Conservation (phyloP, 2,888 invertebrate species). For the Scaptomyza tumidula region DNA sequence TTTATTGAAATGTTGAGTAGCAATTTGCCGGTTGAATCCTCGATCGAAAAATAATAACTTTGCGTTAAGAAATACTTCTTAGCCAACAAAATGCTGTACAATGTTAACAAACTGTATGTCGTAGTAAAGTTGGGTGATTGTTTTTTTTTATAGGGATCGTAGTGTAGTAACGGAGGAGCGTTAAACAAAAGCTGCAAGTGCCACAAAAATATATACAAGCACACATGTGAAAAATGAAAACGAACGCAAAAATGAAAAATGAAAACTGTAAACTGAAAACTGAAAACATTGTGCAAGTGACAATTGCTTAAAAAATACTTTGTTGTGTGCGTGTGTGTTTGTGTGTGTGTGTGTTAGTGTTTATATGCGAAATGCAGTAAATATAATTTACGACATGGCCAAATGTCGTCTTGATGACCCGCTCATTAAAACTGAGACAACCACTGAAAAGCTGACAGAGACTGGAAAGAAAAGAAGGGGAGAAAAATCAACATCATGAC, state of each 20-base stretch:
- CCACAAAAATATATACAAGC: slow-evolving; percentile 34
- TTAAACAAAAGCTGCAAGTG: slow-evolving; percentile 38
- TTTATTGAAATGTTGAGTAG: too few species aligned
- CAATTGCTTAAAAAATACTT: slow-evolving; percentile 40
- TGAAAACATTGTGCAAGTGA: slow-evolving; percentile 60
- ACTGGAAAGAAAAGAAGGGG: slow-evolving; percentile 24
- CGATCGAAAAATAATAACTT: too few species aligned
- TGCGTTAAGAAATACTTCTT: too few species aligned
- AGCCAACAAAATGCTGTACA: too few species aligned
- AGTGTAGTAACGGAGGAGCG: neutral
- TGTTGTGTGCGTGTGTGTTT: slow-evolving; percentile 3
- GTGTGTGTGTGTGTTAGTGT: slow-evolving; percentile 18
- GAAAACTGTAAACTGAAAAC: slow-evolving; percentile 46
- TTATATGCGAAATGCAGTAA: slow-evolving; percentile 61
- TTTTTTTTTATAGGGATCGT: slow-evolving; percentile 13
- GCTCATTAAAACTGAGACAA: slow-evolving; percentile 63
- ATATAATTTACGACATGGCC: slow-evolving; percentile 72
- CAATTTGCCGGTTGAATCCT: too few species aligned
- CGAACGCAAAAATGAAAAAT: slow-evolving; percentile 43
- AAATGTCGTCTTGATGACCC: slow-evolving; percentile 72
- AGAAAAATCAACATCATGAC: slow-evolving; percentile 54
- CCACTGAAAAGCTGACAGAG: slow-evolving; percentile 10
- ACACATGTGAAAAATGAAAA: slow-evolving; percentile 48
- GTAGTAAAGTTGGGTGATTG: neutral
- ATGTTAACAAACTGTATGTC: neutral